Base-by-base conservation (phyloP, 2,888 invertebrate species). In the Mechanitis messenoides region DNA sequence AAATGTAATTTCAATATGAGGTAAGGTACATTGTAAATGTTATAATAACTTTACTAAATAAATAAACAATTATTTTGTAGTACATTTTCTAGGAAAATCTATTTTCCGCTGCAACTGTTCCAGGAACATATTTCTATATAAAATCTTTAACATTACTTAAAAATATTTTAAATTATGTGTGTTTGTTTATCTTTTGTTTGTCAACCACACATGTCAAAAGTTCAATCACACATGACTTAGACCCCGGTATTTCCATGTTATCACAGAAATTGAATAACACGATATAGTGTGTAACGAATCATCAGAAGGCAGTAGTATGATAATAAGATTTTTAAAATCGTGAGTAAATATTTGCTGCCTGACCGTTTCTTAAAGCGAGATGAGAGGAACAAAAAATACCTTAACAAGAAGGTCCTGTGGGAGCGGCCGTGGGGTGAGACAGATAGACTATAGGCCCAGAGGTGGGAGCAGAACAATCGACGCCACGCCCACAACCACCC, bases 401-500 rank as follows among this genome's bases (percentile, higher is more conserved):
- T 84, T 86, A 89, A 88, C 89, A 83, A 89, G 89, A 85, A 78
- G 83, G 81, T 89, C 88, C 90, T 88, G 88, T 88, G 88, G 89
- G 89, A 88, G 89, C 87, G 88, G 89, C 86, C 85, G 77, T 65
- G 55, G 64, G 72, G 28, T 73, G 87, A 83, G 78, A 85, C 64
- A 69, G 75, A 73, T 46, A 77, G 80, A 79, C 69, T 63, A 56
- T 69, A 68, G 57, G 54, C 46, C 50, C 59, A 50, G 47, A 64
- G 55, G 80, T 67, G 66, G 45, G 77, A 87, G 69, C 68, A 74
- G 74, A 85, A 85, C 68, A 69, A 73, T 71, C 66, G 65, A 72
- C 75, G 87, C 86, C 88, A 84, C 90, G 89, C 90, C 89, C 85
- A 86, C 80, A 87, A 81, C 90, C 90, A 90, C 90, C 89, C 90